Evolutionary conservation across 2,797 vertebrate species (phyloP).

Genomic region (Alca torda): DNA sequence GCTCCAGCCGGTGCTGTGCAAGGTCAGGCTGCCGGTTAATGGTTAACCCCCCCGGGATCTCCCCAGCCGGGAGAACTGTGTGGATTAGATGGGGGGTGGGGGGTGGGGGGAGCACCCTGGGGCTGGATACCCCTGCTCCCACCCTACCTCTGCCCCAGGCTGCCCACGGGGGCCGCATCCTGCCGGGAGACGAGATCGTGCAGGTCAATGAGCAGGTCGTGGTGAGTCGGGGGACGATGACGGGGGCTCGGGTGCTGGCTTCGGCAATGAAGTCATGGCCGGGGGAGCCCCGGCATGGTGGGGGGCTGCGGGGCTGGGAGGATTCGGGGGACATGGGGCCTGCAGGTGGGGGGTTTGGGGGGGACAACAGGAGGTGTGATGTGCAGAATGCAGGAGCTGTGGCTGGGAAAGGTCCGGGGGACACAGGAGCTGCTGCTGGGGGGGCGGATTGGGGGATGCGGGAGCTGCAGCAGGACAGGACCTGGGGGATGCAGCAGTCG

Average conservation of each 20-base stretch:
- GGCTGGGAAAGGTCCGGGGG: neutral
- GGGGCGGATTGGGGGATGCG: no score
- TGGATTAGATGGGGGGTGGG: neutral
- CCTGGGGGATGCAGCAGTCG: neutral
- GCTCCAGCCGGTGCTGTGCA: fast-evolving
- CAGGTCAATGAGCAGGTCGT: slow-evolving; percentile 93
- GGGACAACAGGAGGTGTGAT: neutral
- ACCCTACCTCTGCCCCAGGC: slow-evolving; percentile 69
- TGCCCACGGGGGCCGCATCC: slow-evolving; percentile 74
- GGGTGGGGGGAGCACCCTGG: fast-evolving
- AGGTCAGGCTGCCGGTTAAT: neutral
- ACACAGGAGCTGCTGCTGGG: fast-evolving
- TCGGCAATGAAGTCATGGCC: fast-evolving
- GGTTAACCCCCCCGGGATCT: neutral
- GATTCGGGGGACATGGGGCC: fast-evolving
- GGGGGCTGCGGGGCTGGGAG: neutral
- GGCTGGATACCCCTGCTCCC: neutral
- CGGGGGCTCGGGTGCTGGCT: fast-evolving
- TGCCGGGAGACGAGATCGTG: slow-evolving; percentile 92
- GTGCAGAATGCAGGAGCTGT: neutral
- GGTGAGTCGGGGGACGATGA: slow-evolving; percentile 76
- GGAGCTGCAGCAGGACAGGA: neutral
- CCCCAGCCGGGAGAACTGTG: neutral
- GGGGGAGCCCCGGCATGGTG: neutral
- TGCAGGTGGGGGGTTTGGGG: neutral